Percentiles rank a stretch among this genome's conserved stretches.
These are phyloP conservation scores for Dryobota labecula DNA, from an alignment of 2,888 invertebrate species.

Conservation along the genomic window DNA sequence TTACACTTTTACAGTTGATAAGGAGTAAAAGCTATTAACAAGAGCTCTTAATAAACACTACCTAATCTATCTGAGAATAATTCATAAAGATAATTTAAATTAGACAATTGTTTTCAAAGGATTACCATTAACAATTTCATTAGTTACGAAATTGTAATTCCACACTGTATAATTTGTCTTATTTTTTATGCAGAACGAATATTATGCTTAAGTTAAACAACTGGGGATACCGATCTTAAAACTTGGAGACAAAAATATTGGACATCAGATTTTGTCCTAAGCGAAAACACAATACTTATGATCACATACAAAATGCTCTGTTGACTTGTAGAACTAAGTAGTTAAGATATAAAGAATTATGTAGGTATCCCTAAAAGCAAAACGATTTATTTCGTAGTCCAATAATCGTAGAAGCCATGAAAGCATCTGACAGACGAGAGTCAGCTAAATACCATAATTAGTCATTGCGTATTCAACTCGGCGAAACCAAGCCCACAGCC, in stretches of 20 bases:
- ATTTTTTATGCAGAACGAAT: neutral
- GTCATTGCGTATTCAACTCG: neutral
- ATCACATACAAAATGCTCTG: neutral
- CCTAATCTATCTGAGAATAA: neutral
- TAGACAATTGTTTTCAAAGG: neutral
- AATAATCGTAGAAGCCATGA: neutral
- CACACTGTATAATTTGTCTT: neutral
- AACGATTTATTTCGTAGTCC: neutral
- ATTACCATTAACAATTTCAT: conserved; percentile 9
- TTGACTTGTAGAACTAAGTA: neutral
- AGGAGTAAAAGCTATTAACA: conserved; percentile 11
- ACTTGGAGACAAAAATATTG: neutral
- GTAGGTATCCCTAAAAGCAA: neutral
- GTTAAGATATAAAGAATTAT: neutral
- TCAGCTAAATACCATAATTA: conserved; percentile 7
- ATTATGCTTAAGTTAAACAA: neutral
- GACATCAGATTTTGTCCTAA: neutral
- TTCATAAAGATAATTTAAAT: neutral
- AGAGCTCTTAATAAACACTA: neutral
- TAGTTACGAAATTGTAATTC: neutral
- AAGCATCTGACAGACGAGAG: neutral
- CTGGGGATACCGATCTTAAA: neutral
- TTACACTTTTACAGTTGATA: neutral
- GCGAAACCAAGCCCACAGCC: neutral
- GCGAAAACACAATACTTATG: no score